Percentiles rank a stretch among this genome's conserved stretches.
These are phyloP conservation scores for Drosophila nr. fundita DNA, from an alignment of 2,888 invertebrate species.

Conservation along the genomic window DNA sequence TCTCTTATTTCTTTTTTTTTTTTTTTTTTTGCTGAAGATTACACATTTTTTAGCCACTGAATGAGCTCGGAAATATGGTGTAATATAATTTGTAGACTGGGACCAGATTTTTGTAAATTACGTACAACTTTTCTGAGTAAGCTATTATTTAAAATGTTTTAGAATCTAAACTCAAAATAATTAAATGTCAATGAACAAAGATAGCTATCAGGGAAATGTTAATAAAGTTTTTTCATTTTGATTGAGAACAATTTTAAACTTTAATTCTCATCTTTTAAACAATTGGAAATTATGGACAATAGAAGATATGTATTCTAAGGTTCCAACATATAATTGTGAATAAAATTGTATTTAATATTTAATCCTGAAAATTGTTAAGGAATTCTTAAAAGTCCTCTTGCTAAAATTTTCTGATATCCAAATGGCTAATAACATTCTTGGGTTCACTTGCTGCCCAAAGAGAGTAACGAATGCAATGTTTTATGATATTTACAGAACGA, in stretches of 20 bases:
- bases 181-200: not conserved
- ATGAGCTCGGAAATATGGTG: slow-evolving; percentile 30
- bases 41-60: slow-evolving; percentile 73
- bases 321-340: not conserved
- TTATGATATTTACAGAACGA: slow-evolving; percentile 48
- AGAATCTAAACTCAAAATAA: not conserved
- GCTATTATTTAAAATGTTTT: not conserved
- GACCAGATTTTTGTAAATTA: not conserved
- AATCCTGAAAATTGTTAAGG: not conserved
- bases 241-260: not conserved
- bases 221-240: not conserved
- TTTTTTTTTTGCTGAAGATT: slow-evolving; percentile 64
- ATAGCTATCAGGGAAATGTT: not conserved
- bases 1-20: slow-evolving; percentile 2
- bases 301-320: not conserved
- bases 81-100: slow-evolving; percentile 10
- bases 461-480: slow-evolving; percentile 19
- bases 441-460: slow-evolving; percentile 15
- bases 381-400: not conserved
- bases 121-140: not conserved
- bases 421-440: slow-evolving; percentile 10
- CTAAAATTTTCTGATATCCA: not conserved
- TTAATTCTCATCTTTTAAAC: not conserved
- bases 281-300: not conserved
- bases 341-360: not conserved